Percentiles rank a stretch among this genome's conserved stretches.
These are phyloP conservation scores for Melospiza melodia DNA, from an alignment of 2,113 vertebrate species.

Conservation along the genomic window DNA sequence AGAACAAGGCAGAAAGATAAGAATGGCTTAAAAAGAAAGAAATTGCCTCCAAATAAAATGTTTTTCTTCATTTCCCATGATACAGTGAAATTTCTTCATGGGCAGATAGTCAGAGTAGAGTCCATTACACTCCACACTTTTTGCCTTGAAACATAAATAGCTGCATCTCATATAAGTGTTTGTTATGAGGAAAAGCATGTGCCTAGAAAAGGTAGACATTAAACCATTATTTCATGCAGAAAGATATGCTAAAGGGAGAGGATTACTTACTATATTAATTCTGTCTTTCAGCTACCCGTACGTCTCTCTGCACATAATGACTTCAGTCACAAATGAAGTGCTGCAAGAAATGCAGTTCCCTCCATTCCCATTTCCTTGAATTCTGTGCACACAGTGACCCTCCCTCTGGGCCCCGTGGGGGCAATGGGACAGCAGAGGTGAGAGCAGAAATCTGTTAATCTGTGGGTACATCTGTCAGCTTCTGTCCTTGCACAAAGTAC, in stretches of 20 bases:
- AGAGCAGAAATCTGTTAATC: neutral
- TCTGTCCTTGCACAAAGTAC: neutral
- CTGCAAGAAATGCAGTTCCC: neutral
- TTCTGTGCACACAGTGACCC: neutral
- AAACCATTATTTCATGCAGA: conserved; percentile 73
- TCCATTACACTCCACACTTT: conserved; percentile 35
- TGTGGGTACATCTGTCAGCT: neutral
- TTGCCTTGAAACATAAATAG: conserved; percentile 70
- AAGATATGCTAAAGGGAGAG: conserved; percentile 71
- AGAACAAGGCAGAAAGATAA: neutral
- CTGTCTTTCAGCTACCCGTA: conserved; percentile 59
- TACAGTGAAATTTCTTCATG: neutral
- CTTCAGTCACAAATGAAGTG: conserved; percentile 27
- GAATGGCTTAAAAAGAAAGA: neutral
- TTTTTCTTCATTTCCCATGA: conserved; percentile 17
- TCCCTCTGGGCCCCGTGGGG: neutral
- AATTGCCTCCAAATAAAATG: conserved; percentile 31
- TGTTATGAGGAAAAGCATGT: conserved; percentile 59
- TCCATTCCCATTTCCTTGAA: neutral
- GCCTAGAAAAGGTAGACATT: conserved; percentile 60
- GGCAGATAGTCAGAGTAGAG: conserved; percentile 38
- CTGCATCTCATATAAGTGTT: conserved; percentile 61
- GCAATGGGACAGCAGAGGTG: neutral
- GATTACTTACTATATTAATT: conserved; percentile 74
- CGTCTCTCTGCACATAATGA: conserved; percentile 53